phyloP scores from a whole-genome alignment of 2,113 vertebrate species.

The Perognathus longimembris region DNA sequence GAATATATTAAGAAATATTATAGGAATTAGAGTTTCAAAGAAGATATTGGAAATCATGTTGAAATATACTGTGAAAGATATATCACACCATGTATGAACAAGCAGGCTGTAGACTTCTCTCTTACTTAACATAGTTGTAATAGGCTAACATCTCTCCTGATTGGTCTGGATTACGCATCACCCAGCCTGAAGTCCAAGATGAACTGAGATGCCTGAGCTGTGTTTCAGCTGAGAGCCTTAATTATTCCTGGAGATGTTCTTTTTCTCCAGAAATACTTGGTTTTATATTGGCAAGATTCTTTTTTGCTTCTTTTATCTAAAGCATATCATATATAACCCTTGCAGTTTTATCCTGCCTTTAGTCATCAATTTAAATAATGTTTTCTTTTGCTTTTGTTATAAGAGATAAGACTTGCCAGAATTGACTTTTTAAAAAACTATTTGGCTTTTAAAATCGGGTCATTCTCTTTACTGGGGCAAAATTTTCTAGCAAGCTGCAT shows the following conservation, averaged over 20 bases:
- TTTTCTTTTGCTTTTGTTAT: constrained; percentile 10
- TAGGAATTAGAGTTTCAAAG: not conserved
- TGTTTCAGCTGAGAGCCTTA: not conserved
- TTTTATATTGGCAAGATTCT: not conserved
- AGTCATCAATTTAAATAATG: constrained; percentile 15
- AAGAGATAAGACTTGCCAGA: not conserved
- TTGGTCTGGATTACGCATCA: not conserved
- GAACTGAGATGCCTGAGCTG: not conserved
- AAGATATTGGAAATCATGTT: constrained; percentile 1
- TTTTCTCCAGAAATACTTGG: constrained; percentile 24
- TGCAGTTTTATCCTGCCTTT: not conserved
- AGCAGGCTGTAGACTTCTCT: not conserved
- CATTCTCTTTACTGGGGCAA: constrained; percentile 69
- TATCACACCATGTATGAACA: not conserved
- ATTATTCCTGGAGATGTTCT: not conserved
- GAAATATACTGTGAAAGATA: not conserved
- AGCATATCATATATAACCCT: not conserved
- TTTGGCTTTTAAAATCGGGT: constrained; percentile 57
- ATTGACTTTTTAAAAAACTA: not conserved
- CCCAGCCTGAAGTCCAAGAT: not conserved
- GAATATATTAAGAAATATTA: not conserved
- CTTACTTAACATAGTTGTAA: not conserved
- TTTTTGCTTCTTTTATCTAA: not conserved
- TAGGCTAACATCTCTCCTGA: not conserved
- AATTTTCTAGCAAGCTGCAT: constrained; percentile 78